Evolutionary conservation across 2,888 invertebrate genomes (phyloP).

Genomic region (Morpho achilles): DNA sequence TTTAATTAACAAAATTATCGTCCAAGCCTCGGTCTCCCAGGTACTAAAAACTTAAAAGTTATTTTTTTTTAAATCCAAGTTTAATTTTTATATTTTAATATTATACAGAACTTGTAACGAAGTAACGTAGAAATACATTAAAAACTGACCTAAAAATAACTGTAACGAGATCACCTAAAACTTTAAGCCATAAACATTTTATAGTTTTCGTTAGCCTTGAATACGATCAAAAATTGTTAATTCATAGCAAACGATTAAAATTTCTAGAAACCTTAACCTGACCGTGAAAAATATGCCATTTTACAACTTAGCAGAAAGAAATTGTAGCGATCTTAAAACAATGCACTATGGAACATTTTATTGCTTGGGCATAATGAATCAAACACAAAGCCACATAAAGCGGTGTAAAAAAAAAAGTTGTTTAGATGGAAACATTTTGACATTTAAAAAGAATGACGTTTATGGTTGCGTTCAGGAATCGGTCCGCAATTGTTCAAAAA

Average conservation of each 20-base stretch:
- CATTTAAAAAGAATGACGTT: conserved; percentile 48
- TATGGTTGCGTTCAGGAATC: conserved; percentile 58
- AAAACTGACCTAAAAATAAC: too few relatives aligned
- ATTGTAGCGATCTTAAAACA: conserved; percentile 57
- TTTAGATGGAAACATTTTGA: conserved; percentile 63
- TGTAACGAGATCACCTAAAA: too few relatives aligned
- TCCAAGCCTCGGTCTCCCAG: too few relatives aligned
- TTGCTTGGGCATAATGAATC: conserved; percentile 40
- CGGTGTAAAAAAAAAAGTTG: conserved; percentile 37
- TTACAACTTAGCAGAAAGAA: conserved; percentile 43
- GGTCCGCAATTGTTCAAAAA: conserved; percentile 62
- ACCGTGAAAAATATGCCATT: conserved; percentile 19
- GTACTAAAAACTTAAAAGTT: too few relatives aligned
- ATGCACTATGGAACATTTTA: conserved; percentile 20
- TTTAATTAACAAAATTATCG: too few relatives aligned
- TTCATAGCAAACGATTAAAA: neutral
- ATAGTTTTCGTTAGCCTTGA: too few relatives aligned
- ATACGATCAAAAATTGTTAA: too few relatives aligned
- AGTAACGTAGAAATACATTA: too few relatives aligned
- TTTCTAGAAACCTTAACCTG: conserved; percentile 15
- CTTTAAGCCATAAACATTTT: too few relatives aligned
- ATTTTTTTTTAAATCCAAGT: too few relatives aligned
- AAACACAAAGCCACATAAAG: conserved; percentile 49
- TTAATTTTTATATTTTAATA: too few relatives aligned
- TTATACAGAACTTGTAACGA: too few relatives aligned